Percentiles rank a stretch among this genome's conserved stretches.
Evolutionary conservation across 2,113 vertebrate species (phyloP).

Genomic region (Phrynocephalus versicolor): DNA sequence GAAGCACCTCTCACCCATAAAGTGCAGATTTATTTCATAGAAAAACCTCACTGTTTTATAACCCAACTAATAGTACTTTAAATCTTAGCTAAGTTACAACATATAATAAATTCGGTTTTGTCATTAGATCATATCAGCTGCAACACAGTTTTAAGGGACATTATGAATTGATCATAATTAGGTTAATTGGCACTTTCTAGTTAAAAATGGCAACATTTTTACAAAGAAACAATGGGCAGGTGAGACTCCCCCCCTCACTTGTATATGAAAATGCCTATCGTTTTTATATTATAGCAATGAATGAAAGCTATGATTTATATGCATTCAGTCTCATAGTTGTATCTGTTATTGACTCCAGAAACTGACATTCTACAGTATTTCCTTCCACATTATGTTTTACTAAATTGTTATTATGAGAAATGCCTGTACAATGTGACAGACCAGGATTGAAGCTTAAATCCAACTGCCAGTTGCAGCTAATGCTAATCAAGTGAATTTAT

Average conservation of each 20-base stretch:
- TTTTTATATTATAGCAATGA: neutral
- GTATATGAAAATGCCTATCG: constrained; percentile 4
- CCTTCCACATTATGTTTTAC: neutral
- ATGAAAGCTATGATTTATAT: neutral
- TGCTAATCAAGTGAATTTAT: no score
- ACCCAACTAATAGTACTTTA: constrained; percentile 34
- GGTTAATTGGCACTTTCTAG: constrained; percentile 41
- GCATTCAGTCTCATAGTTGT: neutral
- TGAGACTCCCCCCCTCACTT: constrained; percentile 19
- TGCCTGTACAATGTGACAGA: neutral
- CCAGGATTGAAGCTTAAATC: neutral
- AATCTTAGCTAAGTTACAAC: constrained; percentile 31
- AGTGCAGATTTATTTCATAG: constrained; percentile 56
- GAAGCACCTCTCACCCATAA: constrained; percentile 47
- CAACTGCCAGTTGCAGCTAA: no score
- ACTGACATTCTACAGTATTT: neutral
- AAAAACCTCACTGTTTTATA: constrained; percentile 23
- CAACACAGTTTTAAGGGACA: constrained; percentile 32
- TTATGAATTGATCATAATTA: constrained; percentile 35
- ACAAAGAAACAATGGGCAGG: constrained; percentile 21
- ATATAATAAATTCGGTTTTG: constrained; percentile 44
- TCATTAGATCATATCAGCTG: constrained; percentile 29
- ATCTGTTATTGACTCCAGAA: neutral
- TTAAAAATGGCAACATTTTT: constrained; percentile 19
- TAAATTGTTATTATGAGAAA: neutral